These are phyloP conservation scores for Carollia perspicillata DNA, from an alignment of 2,113 vertebrate genomes.

Conservation along the genomic window DNA sequence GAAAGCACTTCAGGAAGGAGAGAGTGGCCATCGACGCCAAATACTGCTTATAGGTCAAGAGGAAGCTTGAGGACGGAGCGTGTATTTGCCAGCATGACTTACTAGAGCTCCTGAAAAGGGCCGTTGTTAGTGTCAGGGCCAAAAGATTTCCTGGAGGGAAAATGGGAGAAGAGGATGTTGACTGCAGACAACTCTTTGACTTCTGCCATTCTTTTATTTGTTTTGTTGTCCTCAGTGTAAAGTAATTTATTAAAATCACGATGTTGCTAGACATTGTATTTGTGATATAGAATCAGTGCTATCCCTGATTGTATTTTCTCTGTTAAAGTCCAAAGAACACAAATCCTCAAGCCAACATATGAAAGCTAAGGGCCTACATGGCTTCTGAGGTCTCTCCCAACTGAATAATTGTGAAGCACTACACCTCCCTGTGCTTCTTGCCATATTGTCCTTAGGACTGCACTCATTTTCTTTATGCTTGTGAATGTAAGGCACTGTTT, in stretches of 20 bases:
- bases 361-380: not conserved
- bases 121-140: not conserved
- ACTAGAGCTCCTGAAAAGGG: not conserved
- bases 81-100: not conserved
- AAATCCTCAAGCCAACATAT: not conserved
- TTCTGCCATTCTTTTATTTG: not conserved
- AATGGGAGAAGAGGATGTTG: not conserved
- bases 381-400: not conserved
- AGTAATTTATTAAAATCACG: not conserved
- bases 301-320: not conserved
- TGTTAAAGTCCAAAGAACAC: not conserved
- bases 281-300: not conserved
- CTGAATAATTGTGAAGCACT: not conserved
- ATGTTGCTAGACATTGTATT: not conserved
- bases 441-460: not conserved
- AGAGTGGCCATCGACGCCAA: not conserved
- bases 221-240: not conserved
- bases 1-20: not conserved
- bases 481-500: not conserved
- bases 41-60: not conserved
- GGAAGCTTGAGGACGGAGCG: not conserved
- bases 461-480: constrained; percentile 1
- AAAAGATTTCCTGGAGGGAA: not conserved
- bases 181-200: not conserved
- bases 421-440: not conserved